These are phyloP conservation scores for Ophion obscuratus DNA, from an alignment of 2,888 invertebrate genomes.

Conservation along the genomic window DNA sequence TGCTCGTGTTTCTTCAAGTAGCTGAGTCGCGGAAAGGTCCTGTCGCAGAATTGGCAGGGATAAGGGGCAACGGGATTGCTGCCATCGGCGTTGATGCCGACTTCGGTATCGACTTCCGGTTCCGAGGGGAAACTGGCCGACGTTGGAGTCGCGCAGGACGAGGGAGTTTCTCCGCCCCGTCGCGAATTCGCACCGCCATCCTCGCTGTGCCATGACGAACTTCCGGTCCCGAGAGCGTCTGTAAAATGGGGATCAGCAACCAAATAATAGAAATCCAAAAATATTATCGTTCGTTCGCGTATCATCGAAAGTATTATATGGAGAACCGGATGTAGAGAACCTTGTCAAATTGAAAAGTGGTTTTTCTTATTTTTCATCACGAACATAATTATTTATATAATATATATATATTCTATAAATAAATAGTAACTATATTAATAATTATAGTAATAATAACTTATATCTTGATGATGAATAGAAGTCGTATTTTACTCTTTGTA, in stretches of 20 bases:
- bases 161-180: constrained; percentile 84
- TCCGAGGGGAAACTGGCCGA: constrained; percentile 88
- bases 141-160: constrained; percentile 88
- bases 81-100: constrained; percentile 75
- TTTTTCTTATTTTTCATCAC: no score
- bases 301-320: background rate
- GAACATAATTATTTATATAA: no score
- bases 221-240: constrained; percentile 89
- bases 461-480: no score
- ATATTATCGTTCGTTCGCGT: background rate
- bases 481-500: no score
- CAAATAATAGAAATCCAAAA: background rate
- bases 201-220: constrained; percentile 89
- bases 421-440: no score
- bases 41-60: constrained; percentile 96
- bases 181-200: constrained; percentile 85
- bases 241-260: constrained; percentile 71
- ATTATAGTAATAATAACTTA: no score
- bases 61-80: constrained; percentile 88
- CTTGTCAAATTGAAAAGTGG: background rate
- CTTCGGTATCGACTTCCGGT: constrained; percentile 82
- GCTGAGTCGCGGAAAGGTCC: constrained; percentile 94
- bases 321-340: background rate
- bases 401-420: no score
- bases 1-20: constrained; percentile 97